Evolutionary conservation across 2,888 invertebrate species (phyloP).

Genomic region (Papilio demoleus): DNA sequence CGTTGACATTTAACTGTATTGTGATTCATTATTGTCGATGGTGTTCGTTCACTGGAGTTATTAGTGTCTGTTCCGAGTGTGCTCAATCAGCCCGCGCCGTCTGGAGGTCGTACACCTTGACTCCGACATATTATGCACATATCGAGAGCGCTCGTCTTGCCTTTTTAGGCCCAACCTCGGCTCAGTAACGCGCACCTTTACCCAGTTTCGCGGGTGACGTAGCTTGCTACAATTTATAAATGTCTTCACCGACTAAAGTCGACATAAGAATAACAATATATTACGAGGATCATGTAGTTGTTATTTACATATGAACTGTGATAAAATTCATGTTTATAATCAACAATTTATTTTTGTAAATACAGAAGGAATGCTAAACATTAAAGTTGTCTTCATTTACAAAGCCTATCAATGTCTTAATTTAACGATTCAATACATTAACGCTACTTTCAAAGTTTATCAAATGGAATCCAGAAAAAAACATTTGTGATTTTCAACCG

Average conservation of each 20-base stretch:
- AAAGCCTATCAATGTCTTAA: slow-evolving; percentile 2
- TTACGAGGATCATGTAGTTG: slow-evolving; percentile 86
- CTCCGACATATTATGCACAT: slow-evolving; percentile 69
- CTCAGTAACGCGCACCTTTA: slow-evolving; percentile 71
- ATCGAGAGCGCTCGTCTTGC: slow-evolving; percentile 73
- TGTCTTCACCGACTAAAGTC: slow-evolving; percentile 86
- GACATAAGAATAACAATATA: slow-evolving; percentile 88
- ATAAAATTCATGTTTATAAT: slow-evolving; percentile 19
- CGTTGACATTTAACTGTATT: slow-evolving; percentile 81
- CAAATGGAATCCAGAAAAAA: neutral
- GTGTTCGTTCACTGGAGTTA: slow-evolving; percentile 59
- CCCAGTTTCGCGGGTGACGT: slow-evolving; percentile 73
- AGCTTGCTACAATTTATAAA: slow-evolving; percentile 61
- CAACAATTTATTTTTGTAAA: slow-evolving; percentile 42
- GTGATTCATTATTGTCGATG: slow-evolving; percentile 76
- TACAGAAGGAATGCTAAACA: slow-evolving; percentile 18
- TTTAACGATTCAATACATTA: slow-evolving; percentile 1
- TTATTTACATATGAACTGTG: slow-evolving; percentile 83
- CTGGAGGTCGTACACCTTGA: slow-evolving; percentile 76
- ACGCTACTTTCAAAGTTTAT: neutral
- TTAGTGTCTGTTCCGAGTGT: slow-evolving; percentile 74
- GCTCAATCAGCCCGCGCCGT: slow-evolving; percentile 59
- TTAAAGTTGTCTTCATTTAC: slow-evolving; percentile 27
- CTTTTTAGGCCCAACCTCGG: slow-evolving; percentile 76
- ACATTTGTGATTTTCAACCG: neutral